Base-by-base conservation (phyloP, 2,888 invertebrate genomes). In the Tiliacea citrago region DNA sequence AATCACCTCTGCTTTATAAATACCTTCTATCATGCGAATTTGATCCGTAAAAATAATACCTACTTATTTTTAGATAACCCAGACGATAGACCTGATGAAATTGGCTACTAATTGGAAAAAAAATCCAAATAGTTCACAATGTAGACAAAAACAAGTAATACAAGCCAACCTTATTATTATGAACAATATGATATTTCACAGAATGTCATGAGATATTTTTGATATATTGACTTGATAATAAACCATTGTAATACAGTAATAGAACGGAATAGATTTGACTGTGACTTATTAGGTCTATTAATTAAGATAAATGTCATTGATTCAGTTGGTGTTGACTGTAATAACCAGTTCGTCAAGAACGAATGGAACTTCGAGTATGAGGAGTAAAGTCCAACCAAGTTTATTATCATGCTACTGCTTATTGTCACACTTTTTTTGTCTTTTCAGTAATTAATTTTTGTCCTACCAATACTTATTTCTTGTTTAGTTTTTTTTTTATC, bases 221-320 rank as follows among this genome's bases (percentile, higher is more conserved):
- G 76, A 71, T 84, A 66, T 61, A 68, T 67, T 51, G 68, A 47
- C 42, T 29, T 29, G 57, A 63, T 81, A 76, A 42, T 66, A 73
- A 71, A 69, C 55, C 35, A 73, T 75, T 84, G 73, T 70, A 65
- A 70, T 73, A 73, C 63, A 61, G 69, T 80, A 84, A 69, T 61
- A 71, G 58, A 71, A 71, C 76, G 47, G n/a, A 84, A 82, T 75
- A 57, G 67, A 68, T 53, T 60, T 81, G 81, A 73, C 82, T 73
- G 6, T 61, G 84, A 82, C 39, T 80, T 88, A 84, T 77, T 79
- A 67, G 77, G 67, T 84, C 79, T 73, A 82, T 77, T 77, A 86
- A 84, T 81, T 80, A 70, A 70, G 67, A 76, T 76, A 79, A 82
- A 86, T 88, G 85, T 81, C 86, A 86, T 69, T 75, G 60, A 73